Evolutionary conservation across 2,113 vertebrate genomes (phyloP), one percentile per base, ranked within the genome.

Genomic region (Dipodomys stephensi): DNA sequence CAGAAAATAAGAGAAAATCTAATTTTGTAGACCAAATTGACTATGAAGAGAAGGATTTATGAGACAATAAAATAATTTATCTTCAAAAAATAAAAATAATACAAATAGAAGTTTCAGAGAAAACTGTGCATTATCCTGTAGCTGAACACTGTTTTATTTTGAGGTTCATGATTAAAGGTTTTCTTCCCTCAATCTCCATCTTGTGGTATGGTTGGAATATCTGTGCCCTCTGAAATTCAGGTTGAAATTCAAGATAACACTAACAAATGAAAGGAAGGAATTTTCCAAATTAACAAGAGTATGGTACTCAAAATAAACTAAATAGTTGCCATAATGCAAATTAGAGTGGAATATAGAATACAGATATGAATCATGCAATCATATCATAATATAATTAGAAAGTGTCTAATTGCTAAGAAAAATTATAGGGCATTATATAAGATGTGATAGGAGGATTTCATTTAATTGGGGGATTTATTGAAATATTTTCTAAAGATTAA

Each of bases 301-400:
- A 60, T 19, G 44, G 7, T 65, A 16, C 46, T 93, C n/a, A 82
- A 77, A 71, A 92, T 89, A 73, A 57, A 78, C 16, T 82, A 23
- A 93, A 32, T 83, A 53, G 87, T 78, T 78, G 35, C n/a, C n/a
- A 78, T n/a, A 78, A 87, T 57, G 39, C 32, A 76, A 67, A 16
- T 92, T 86, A 92, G 19, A 76, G 25, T 85, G 20, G 82, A 71
- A 87, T 76, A 90, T 62, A 87, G 39, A 53, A 82, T 27, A 44
- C 13, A 82, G 77, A 35, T 28, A 57, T 90, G 69, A 65, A 93
- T 87, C 44, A 87, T 67, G 64, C 19, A 93, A 83, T 93, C 83
- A 87, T 72, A 35, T 30, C 32, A 78, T 82, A 78, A 78, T 78
- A 19, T 71, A 87, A 72, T 83, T 90, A 93, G 65, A 79, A 87